Evolutionary conservation across 2,888 invertebrate genomes (phyloP), one percentile per base, ranked within the genome.

Genomic region (Dryobotodes eremita): DNA sequence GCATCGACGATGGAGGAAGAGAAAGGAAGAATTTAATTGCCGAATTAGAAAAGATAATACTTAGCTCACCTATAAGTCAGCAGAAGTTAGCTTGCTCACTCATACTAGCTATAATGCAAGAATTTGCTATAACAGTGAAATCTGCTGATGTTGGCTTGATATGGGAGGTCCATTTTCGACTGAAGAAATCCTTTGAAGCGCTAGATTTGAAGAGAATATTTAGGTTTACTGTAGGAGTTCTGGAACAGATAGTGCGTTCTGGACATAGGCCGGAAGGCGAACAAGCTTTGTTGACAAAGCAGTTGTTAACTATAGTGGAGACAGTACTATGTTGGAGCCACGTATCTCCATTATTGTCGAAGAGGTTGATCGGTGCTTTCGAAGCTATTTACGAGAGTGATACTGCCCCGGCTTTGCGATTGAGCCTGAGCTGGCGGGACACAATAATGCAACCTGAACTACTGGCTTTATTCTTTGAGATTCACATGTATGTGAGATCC

Each of bases 141-240:
- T 98, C 99, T 2, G 98, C 98, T 55, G 98, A 98, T 94, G 98
- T 99, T 20, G 99, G 99, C 11, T 96, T 99, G 71, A 98, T 99
- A 65, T 99, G 98, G 98, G 99, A 99, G 94, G 97, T 98, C 57
- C 99, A 99, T 94, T 98, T 98, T 90, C 97, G 98, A 91, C 98
- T 98, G 53, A 99, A 99, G 94, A 98, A 98, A 90, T 97, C 98
- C 64, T 99, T 99, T 96, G 99, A 99, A 97, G 97, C 97, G 42
- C 97, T 97, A 71, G 98, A 99, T 92, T 96, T 99, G 87, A 98
- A 98, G 90, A 97, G 98, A 85, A 98, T 99, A 92, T 98, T 99
- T 92, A 92, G 96, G 83, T 97, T 97, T 90, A 95, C 95, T 79
- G 96, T 97, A 76, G 93, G 96, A 71, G 95, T 96, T 20, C 89